Base-by-base conservation (phyloP, 2,113 vertebrate genomes). In the Podiceps cristatus region DNA sequence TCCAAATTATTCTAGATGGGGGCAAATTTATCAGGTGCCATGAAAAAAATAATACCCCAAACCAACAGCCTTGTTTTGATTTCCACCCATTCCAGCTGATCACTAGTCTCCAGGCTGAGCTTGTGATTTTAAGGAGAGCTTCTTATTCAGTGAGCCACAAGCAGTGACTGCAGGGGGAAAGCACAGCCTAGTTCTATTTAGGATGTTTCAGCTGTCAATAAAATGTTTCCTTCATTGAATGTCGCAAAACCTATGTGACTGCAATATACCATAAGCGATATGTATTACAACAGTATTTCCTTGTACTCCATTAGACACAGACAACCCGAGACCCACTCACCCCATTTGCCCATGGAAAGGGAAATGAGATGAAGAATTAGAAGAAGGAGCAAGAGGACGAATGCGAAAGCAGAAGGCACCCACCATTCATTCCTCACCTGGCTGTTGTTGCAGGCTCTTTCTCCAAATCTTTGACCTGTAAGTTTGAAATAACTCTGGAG, bases 21-120 rank as follows among this genome's bases (percentile, higher is more conserved):
- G 59, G 31, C 14, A 91, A 88, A 89, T 74, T 68, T 37, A 55
- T 82, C 63, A 49, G 35, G 16, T 86, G 74, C 80, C 82, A 91
- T 91, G 71, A 44, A 63, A n/a, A 82, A 72, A 72, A 64, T 28
- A 53, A 25, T 23, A 75, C 13, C 14, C 8, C 3, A 33, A 53
- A 7, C 7, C 6, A 3, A 72, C 16, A 53, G 7, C 31, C 45
- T 76, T 56, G 45, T 67, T 97, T 97, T 94, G 50, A 89, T 96
- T 96, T 95, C 73, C 11, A 53, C 56, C 35, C 29, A n/a, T 81
- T 90, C 56, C 72, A 85, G 59, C 40, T 88, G 81, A 86, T 95
- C 50, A 44, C 37, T 59, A 27, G 17, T 50, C 60, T 96, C n/a
- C 27, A 74, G 91, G 33, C 44, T 87, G 56, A 89, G 73, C n/a